A percentile compares a stretch with the other conserved stretches of the same genome.
Conservation (phyloP, 2,113 vertebrate species). For the Ursus arctos region DNA sequence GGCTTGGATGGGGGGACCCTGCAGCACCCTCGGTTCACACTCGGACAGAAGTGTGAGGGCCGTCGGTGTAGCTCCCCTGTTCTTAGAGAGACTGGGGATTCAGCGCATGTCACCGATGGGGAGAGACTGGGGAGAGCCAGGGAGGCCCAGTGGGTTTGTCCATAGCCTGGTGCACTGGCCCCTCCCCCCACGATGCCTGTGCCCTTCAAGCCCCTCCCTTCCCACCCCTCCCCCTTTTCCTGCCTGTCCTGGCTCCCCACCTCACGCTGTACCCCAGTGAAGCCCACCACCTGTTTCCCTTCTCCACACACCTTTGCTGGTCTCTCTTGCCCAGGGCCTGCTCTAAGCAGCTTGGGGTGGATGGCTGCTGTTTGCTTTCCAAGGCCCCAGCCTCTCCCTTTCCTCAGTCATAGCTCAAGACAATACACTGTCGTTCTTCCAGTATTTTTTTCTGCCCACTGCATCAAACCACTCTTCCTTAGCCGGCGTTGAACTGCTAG, state of each 20-base stretch:
- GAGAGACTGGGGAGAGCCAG: neutral
- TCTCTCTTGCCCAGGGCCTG: neutral
- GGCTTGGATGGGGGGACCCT: neutral
- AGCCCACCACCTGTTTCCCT: neutral
- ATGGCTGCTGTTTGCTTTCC: neutral
- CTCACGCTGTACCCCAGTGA: no score
- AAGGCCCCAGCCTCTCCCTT: neutral
- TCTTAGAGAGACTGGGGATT: neutral
- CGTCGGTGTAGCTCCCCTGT: neutral
- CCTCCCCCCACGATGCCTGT: rapidly evolving
- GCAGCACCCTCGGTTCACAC: neutral
- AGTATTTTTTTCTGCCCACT: neutral
- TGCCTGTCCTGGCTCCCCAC: no score
- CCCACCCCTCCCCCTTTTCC: neutral
- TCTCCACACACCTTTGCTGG: neutral
- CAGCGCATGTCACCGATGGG: neutral
- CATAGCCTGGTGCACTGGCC: rapidly evolving
- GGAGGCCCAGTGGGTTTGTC: neutral
- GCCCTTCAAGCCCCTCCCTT: neutral
- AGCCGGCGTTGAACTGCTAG: neutral
- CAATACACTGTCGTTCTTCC: neutral
- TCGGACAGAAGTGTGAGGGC: neutral
- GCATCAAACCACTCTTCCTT: neutral
- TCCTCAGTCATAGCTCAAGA: neutral
- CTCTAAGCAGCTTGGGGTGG: neutral